Conservation (phyloP, 2,888 invertebrate species). For the Lasioglossum figueresi region DNA sequence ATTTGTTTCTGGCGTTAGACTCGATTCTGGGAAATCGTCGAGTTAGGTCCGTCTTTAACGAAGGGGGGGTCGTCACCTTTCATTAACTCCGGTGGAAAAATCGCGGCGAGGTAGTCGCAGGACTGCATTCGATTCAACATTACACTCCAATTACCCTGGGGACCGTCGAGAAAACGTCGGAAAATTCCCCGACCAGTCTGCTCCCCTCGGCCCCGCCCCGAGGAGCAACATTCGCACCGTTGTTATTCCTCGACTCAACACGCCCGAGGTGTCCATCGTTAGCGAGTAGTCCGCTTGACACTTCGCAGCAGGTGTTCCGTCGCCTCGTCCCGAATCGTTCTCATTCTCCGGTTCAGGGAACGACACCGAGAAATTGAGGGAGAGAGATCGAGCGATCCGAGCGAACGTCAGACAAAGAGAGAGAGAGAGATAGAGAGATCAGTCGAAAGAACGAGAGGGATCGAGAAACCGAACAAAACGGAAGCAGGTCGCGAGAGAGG, state of each 20-base stretch:
- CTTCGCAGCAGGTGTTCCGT: conserved; percentile 53
- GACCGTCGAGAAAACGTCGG: conserved; percentile 8
- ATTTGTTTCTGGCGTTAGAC: neutral
- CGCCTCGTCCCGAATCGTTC: conserved; percentile 28
- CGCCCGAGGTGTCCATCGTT: conserved; percentile 30
- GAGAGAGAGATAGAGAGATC: no score
- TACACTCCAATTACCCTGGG: neutral
- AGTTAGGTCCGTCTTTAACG: neutral
- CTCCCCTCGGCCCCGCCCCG: neutral
- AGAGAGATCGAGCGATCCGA: neutral
- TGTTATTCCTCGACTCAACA: conserved; percentile 39
- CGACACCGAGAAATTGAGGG: neutral
- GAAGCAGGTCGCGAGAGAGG: conserved; percentile 13
- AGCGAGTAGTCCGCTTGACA: conserved; percentile 35
- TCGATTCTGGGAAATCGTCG: neutral
- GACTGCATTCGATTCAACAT: neutral
- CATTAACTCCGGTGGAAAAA: neutral
- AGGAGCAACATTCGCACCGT: conserved; percentile 5
- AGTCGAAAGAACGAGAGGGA: neutral
- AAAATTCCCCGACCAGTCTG: conserved; percentile 1
- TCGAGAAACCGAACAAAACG: neutral
- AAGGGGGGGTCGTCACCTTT: neutral
- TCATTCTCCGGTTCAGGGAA: conserved; percentile 16
- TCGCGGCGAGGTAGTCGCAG: neutral
- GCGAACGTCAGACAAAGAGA: neutral